Conservation (phyloP, 2,113 vertebrate species). For the Daboia siamensis region DNA sequence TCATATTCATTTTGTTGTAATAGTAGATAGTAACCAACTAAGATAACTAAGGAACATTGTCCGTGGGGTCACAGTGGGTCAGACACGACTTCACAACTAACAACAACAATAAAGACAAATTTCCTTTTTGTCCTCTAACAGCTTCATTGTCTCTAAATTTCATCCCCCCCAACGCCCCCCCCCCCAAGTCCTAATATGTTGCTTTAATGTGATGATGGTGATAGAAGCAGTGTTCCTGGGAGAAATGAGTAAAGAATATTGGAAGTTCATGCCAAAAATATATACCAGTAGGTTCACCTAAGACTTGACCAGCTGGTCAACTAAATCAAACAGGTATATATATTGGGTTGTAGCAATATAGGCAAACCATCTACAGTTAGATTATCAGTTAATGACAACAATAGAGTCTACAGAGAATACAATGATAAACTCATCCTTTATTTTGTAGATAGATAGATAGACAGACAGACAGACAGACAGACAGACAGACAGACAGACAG, state of each 20-base stretch:
- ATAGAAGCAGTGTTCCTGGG: background rate
- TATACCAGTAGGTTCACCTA: background rate
- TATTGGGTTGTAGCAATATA: background rate
- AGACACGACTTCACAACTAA: no score
- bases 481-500: no score
- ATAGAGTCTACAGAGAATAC: background rate
- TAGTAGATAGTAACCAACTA: background rate
- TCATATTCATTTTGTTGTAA: background rate
- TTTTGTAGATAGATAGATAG: background rate
- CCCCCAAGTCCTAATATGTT: background rate
- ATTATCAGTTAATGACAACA: background rate
- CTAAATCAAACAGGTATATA: background rate
- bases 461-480: no score
- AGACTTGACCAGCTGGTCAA: background rate
- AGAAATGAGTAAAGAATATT: background rate
- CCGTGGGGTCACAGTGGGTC: no score
- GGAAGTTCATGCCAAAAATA: background rate
- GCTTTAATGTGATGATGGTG: background rate
- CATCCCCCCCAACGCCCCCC: no score
- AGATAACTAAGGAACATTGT: background rate
- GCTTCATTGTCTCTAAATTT: background rate
- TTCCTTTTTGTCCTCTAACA: background rate
- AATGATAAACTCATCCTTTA: background rate
- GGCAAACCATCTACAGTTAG: background rate
- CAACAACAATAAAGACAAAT: background rate